Percentiles rank a stretch among this genome's conserved stretches.
These are phyloP conservation scores for Coregonus clupeaformis DNA, from an alignment of 2,113 vertebrate genomes.

Conservation along the genomic window DNA sequence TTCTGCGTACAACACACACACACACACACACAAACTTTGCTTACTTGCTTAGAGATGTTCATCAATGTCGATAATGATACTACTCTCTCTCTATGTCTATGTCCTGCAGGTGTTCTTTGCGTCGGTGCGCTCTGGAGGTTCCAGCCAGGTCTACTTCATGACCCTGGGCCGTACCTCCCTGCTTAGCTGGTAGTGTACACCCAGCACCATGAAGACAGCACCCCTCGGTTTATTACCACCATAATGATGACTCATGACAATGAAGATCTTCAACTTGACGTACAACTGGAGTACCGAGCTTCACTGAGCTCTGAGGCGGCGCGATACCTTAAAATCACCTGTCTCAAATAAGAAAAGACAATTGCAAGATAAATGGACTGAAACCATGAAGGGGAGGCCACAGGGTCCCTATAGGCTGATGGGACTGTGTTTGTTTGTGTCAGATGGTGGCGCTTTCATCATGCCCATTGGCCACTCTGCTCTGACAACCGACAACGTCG, in stretches of 20 bases:
- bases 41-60: background rate
- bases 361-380: constrained; percentile 25
- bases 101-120: constrained; percentile 72
- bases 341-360: background rate
- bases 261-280: constrained; percentile 21
- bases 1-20: background rate
- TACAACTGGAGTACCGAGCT: constrained; percentile 4
- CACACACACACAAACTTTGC: background rate
- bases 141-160: constrained; percentile 77
- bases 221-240: constrained; percentile 1
- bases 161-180: constrained; percentile 73
- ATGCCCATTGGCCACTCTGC: background rate
- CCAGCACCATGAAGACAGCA: background rate
- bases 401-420: background rate
- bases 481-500: background rate
- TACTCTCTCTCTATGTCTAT: background rate
- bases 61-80: no score
- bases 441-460: background rate
- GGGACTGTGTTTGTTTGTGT: background rate
- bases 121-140: constrained; percentile 69
- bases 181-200: constrained; percentile 69
- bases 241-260: constrained; percentile 29
- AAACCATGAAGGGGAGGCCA: constrained; percentile 29
- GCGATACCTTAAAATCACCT: background rate
- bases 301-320: background rate